Evolutionary conservation across 2,797 vertebrate species (phyloP), one percentile per base, ranked within the genome.

Genomic region (Sebastes steindachneri): DNA sequence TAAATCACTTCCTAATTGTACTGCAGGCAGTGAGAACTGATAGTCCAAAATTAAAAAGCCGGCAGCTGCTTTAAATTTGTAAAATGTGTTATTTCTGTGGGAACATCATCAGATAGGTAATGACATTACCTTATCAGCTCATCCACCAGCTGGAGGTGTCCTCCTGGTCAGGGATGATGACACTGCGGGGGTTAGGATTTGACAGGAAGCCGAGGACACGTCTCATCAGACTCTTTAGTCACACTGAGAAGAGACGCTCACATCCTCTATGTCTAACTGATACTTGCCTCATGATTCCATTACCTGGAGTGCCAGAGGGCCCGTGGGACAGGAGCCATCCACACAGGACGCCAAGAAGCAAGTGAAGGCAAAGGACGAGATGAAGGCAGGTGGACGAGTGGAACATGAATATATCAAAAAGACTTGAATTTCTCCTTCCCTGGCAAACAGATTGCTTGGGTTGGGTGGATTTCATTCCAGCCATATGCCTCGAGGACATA

Each of bases 391-490:
- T 83, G 74, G 88, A 86, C 55, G 80, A 79, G 72, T 79, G 78
- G 77, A 88, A 90, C 85, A 85, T 88, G 88, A 90, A 89, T 88
- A 87, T 76, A 93, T 90, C 84, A 92, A 87, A 88, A 84, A 62
- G 75, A 65, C 62, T 90, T 89, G 87, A 89, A 85, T 88, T 84
- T 91, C 86, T 91, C 72, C 67, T 79, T 92, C 84, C 84, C 72
- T 86, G 86, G 88, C 82, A 93, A 90, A 92, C 86, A 89, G 83
- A 90, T 88, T 88, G 84, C 83, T 84, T 90, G 69, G 76, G 54
- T 77, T 71, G 84, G 84, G 87, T 90, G 86, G 88, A 89, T 93
- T 92, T 88, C 80, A 90, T 93, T 93, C 87, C 88, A 88, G 88
- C 91, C 91, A 89, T 84, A 69, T 86, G 89, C 93, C 92, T 86